phyloP scores from a whole-genome alignment of 1,140 invertebrate genomes.

The honey bee (Apis mellifera) region DNA sequence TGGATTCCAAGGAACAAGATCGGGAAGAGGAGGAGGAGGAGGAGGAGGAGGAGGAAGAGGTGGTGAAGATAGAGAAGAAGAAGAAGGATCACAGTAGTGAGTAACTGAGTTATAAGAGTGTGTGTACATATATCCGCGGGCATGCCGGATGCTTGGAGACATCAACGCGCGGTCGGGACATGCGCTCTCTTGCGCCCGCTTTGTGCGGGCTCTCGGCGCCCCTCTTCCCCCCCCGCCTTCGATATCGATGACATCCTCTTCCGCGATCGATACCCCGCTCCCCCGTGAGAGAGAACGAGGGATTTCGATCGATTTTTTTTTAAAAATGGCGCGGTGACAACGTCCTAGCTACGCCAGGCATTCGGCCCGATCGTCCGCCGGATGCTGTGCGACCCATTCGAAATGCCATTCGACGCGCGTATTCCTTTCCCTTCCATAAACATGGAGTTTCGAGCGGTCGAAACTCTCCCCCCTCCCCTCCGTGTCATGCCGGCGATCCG shows the following conservation, averaged over 20 bases:
- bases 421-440: slow-evolving; percentile 47
- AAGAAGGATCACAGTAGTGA: too few relatives aligned
- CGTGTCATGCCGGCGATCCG: slow-evolving; percentile 36
- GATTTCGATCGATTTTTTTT: slow-evolving; percentile 34
- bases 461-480: not conserved
- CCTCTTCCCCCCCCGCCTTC: not conserved
- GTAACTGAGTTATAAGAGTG: not conserved
- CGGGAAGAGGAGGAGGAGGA: not conserved
- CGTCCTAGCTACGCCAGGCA: slow-evolving; percentile 27
- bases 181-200: not conserved
- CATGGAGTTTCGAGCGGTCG: slow-evolving; percentile 7
- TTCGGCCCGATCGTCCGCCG: slow-evolving; percentile 14
- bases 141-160: slow-evolving; percentile 35
- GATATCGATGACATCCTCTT: not conserved
- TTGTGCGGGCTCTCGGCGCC: not conserved
- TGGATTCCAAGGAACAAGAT: not conserved
- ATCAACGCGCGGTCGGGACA: slow-evolving; percentile 31
- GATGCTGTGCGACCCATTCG: slow-evolving; percentile 15
- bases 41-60: not conserved
- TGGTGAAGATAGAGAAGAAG: too few relatives aligned
- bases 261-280: not conserved
- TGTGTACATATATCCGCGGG: too few relatives aligned
- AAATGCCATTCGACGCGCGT: slow-evolving; percentile 43
- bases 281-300: not conserved
- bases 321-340: slow-evolving; percentile 57